Base-by-base conservation (phyloP, 1,140 invertebrate species). In the Oedothorax gibbosus region DNA sequence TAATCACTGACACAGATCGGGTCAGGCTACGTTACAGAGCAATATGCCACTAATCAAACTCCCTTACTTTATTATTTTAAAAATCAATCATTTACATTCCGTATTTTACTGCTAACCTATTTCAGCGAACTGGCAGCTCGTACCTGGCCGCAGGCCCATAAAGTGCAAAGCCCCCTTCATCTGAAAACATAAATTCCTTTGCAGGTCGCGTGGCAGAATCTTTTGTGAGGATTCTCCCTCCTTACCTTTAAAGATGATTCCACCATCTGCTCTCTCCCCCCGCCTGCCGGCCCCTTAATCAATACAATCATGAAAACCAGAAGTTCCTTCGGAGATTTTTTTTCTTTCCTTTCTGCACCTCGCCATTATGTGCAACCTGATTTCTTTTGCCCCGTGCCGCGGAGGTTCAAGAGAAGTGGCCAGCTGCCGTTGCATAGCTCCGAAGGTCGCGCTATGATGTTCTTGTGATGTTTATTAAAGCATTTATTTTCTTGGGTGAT, bases 191-290 rank as follows among this genome's bases (percentile, higher is more conserved):
- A 60, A 21, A 21, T 65, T n/a, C 20, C n/a, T 7, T 7, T 11
- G 9, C n/a, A 62, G 35, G 78, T 81, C 78, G 78, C 78, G 78
- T 81, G 78, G 78, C 78, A 20, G 7, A 81, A 54, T 81, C 54
- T 57, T 75, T 57, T 57, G 21, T 71, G n/a, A 15, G 53, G 57
- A 12, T 49, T 20, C 51, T 8, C n/a, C 60, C 12, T 77, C 60
- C 2, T 50, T 50, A 62, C 12, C 60, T 15, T 68, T 49, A 18
- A 18, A 35, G 71, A 71, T 68, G 71, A 60, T 68, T 81, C 65
- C 78, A 71, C 65, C 62, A 20, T 57, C 21, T 14, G 49, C 18
- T 54, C 11, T 50, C n/a, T 50, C 60, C 54, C 51, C 64, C 49
- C 50, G 11, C 21, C 53, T 50, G 35, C 53, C n/a, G 14, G 72